phyloP scores from a whole-genome alignment of 2,888 invertebrate genomes.

The Netelia fuscicornis region DNA sequence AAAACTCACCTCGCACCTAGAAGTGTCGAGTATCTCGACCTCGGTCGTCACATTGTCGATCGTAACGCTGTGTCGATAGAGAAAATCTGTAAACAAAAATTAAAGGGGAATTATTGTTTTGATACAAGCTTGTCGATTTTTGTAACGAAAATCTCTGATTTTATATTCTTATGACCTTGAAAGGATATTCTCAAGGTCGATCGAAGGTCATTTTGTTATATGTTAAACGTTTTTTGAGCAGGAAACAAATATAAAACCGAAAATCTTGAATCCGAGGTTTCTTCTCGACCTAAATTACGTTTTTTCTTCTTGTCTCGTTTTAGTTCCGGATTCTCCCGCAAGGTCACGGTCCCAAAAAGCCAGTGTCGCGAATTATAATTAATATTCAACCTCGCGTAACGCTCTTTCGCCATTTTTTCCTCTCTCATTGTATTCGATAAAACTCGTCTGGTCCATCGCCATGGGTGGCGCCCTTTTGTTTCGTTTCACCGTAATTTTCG shows the following conservation, averaged over 20 bases:
- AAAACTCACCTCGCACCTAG: conserved; percentile 91
- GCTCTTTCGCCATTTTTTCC: neutral
- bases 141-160: too few relatives aligned
- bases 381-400: conserved; percentile 15
- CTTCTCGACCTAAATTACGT: conserved; percentile 32
- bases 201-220: too few relatives aligned
- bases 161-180: too few relatives aligned
- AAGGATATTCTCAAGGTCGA: too few relatives aligned
- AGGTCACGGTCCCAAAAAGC: conserved; percentile 31
- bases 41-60: conserved; percentile 92
- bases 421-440: conserved; percentile 14
- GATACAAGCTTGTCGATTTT: too few relatives aligned
- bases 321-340: conserved; percentile 35
- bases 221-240: too few relatives aligned
- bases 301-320: conserved; percentile 9
- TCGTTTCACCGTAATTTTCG: neutral
- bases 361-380: conserved; percentile 19
- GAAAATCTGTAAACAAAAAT: conserved; percentile 89
- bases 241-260: too few relatives aligned
- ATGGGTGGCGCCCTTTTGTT: conserved; percentile 31
- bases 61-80: conserved; percentile 91
- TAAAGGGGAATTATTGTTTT: conserved; percentile 60
- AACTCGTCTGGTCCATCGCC: conserved; percentile 32
- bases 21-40: conserved; percentile 92
- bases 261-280: neutral